Conservation (phyloP, 2,888 invertebrate genomes). For the Cantharis lateralis region DNA sequence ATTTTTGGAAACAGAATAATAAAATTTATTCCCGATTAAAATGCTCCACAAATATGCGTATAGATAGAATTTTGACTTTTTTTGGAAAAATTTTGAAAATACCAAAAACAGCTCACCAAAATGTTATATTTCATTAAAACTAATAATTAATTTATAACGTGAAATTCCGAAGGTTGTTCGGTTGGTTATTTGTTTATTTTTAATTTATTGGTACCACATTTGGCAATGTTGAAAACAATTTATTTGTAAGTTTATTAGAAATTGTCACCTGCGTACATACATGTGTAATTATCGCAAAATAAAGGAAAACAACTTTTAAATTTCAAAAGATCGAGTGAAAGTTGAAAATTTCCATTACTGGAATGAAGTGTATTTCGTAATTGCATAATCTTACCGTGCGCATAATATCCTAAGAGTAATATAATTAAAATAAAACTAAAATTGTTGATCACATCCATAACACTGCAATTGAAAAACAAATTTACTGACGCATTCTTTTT, state of each 20-base stretch:
- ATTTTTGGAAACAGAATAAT: background rate
- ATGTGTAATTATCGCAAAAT: background rate
- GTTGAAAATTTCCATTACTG: background rate
- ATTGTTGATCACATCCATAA: conserved; percentile 5
- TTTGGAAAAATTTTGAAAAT: background rate
- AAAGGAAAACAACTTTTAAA: background rate
- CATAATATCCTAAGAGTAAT: conserved; percentile 8
- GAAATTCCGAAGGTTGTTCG: background rate
- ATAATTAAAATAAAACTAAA: background rate
- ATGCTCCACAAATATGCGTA: too few species aligned
- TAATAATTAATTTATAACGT: background rate
- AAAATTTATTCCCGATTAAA: too few species aligned
- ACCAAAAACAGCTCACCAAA: background rate
- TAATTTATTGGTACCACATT: background rate
- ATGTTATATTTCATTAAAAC: background rate
- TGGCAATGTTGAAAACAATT: background rate
- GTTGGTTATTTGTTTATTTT: background rate
- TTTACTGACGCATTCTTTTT: background rate
- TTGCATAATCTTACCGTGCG: background rate
- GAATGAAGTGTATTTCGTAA: background rate
- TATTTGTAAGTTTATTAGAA: background rate
- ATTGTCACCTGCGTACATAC: background rate
- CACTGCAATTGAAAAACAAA: conserved; percentile 1
- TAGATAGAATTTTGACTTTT: background rate
- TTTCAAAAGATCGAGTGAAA: background rate